Base-by-base conservation (phyloP, 2,113 vertebrate species). In the Australoheros scitulus region DNA sequence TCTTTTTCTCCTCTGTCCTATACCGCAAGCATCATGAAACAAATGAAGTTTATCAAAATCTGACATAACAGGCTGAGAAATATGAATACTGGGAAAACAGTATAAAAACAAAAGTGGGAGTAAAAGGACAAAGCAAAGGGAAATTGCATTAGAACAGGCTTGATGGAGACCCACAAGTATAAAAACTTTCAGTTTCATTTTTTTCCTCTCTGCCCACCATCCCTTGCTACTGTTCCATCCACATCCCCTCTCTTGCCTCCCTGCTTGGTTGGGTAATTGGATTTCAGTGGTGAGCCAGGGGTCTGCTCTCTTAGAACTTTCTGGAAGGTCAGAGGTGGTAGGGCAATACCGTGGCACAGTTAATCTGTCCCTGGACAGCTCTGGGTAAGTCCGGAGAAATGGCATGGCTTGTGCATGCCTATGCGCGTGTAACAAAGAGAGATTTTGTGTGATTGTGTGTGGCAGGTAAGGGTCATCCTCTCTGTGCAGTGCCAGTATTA, bases 331-430 rank as follows among this genome's bases (percentile, higher is more conserved):
- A 90, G 80, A 87, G 93, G 93, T 94, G 86, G 79, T 83, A 91
- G 92, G 91, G 90, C 91, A 87, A 84, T 82, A 89, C 81, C 38
- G 81, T 92, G 92, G 92, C 93, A 92, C 86, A 80, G 89, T 78
- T 94, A 92, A 94, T 94, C 89, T 92, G 93, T 94, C 93, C 92
- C 92, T 81, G 79, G 85, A 92, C 89, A 91, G 74, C 80, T 77
- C 65, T 10, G 64, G 76, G 84, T 84, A 77, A 85, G 89, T 83
- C 80, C 76, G 77, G 61, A 87, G 84, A 87, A 90, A 83, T 61
- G 38, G 65, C 24, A 41, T 32, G 6, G 59, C 29, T 24, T 61
- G 61, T 68, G 60, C 47, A 65, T 47, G 61, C 26, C 3, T 55
- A 20, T 61, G 11, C 63, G 61, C 17, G 75, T 68, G 61, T 61